These are phyloP conservation scores for Goniozus legneri DNA, from an alignment of 1,140 invertebrate species.

Conservation along the genomic window DNA sequence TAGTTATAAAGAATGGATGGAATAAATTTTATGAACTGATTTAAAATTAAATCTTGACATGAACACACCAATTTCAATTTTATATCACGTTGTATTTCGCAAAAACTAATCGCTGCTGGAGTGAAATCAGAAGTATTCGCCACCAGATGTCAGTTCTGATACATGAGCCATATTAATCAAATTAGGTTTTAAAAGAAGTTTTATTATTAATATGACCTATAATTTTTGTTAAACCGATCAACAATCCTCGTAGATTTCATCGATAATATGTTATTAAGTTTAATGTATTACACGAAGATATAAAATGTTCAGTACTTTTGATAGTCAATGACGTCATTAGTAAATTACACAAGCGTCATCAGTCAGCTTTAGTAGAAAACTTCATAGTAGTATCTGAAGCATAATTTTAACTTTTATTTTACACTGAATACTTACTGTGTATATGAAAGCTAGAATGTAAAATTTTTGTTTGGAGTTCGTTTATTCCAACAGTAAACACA, in stretches of 20 bases:
- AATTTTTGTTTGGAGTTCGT: too few species aligned
- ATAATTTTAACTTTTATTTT: too few species aligned
- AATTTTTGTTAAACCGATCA: constrained; percentile 20
- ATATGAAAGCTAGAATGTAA: too few species aligned
- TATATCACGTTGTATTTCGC: too few species aligned
- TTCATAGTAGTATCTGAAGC: constrained; percentile 16
- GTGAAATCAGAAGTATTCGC: too few species aligned
- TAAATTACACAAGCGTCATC: constrained; percentile 36
- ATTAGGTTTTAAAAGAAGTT: constrained; percentile 30
- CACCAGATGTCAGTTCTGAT: neutral
- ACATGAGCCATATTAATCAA: constrained; percentile 30
- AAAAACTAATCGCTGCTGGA: too few species aligned
- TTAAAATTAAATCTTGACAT: too few species aligned
- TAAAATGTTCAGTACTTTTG: neutral
- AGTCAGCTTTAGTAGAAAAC: constrained; percentile 34
- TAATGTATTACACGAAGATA: neutral
- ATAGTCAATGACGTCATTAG: constrained; percentile 30
- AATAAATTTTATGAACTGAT: too few species aligned
- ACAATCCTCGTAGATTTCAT: neutral
- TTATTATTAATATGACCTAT: constrained; percentile 27
- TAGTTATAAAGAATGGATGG: too few species aligned
- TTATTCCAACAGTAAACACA: too few species aligned
- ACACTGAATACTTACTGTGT: too few species aligned
- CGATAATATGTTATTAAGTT: neutral
- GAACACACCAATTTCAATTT: too few species aligned